These are phyloP conservation scores for Cyanistes caeruleus DNA, from an alignment of 2,113 vertebrate genomes.

Conservation along the genomic window DNA sequence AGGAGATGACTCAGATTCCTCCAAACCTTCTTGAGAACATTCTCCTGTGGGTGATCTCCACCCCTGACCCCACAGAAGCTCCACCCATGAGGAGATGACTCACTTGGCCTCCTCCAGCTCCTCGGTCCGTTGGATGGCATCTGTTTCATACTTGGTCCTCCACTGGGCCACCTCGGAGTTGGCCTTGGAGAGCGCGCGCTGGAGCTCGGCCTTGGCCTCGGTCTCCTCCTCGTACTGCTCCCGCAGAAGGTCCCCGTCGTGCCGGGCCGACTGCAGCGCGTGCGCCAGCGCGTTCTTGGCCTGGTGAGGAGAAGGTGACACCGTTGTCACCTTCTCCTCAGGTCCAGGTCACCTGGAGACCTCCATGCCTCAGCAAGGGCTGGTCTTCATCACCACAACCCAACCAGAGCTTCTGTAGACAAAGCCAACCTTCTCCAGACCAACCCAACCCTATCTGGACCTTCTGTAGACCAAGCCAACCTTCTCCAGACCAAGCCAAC, in stretches of 20 bases:
- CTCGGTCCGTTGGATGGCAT: conserved; percentile 78
- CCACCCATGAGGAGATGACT: neutral
- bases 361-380: accelerated
- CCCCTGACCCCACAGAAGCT: neutral
- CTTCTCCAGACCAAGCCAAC: too few species aligned
- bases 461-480: too few species aligned
- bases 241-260: conserved; percentile 85
- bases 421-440: neutral
- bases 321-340: accelerated
- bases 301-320: conserved; percentile 4
- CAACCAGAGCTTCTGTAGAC: neutral
- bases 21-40: too few species aligned
- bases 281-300: conserved; percentile 88
- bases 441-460: neutral
- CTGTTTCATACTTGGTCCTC: conserved; percentile 77
- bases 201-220: conserved; percentile 86
- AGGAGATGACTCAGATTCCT: too few species aligned
- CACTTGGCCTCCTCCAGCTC: conserved; percentile 1
- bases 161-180: conserved; percentile 7
- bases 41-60: accelerated
- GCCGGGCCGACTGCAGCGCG: conserved; percentile 83
- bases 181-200: conserved; percentile 30
- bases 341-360: accelerated
- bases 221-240: conserved; percentile 89
- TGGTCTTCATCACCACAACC: accelerated